Conservation (phyloP, 30 jellyfish, hydroid and myxozoan species). For the Aurelia aurita complex sp. Pacific region DNA sequence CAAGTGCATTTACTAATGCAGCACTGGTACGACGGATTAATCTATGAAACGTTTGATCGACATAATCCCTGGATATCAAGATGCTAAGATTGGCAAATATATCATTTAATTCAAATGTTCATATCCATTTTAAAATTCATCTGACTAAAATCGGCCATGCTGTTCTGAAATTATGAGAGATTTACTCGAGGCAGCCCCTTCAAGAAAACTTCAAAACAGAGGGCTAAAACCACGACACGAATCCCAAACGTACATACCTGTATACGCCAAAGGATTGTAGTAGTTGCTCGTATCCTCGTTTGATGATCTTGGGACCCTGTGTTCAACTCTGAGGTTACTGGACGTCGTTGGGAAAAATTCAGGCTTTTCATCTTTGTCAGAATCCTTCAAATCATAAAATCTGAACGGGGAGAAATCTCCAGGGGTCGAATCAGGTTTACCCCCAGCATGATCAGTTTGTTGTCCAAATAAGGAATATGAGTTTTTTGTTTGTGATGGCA, state of each 20-base stretch:
- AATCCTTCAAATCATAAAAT: conserved; percentile 23
- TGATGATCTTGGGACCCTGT: not conserved
- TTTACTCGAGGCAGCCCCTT: not conserved
- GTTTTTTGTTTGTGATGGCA: no score
- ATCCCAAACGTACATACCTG: conserved; percentile 1
- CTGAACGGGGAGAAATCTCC: conserved; percentile 24
- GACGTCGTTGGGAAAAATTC: not conserved
- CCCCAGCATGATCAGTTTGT: not conserved
- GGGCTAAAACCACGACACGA: not conserved
- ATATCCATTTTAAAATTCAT: no score
- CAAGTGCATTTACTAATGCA: no score
- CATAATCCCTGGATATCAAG: no score
- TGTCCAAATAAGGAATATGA: conserved; percentile 15
- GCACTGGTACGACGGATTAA: no score
- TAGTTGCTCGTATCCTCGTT: not conserved
- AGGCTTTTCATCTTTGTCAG: not conserved
- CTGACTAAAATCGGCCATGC: no score
- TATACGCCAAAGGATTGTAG: conserved; percentile 24
- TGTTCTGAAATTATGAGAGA: not conserved
- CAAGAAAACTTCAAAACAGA: not conserved
- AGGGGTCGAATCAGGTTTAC: not conserved
- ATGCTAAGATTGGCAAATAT: no score
- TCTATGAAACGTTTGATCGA: no score
- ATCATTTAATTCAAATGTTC: no score
- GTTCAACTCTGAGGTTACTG: not conserved